phyloP scores from a whole-genome alignment of 1,140 invertebrate genomes.

The Riptortus pedestris region DNA sequence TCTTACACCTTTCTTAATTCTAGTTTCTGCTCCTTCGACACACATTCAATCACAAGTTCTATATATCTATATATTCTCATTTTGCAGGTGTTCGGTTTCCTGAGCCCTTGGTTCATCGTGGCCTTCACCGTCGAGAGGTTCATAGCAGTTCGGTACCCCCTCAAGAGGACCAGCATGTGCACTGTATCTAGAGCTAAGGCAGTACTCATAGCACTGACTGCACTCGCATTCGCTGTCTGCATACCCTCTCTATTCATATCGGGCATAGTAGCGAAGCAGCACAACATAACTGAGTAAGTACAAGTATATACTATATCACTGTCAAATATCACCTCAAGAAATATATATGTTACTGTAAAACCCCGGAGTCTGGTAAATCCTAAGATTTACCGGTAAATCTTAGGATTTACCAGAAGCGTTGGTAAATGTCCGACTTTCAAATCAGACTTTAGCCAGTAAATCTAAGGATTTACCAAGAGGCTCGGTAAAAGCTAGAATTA shows the following conservation, averaged over 20 bases:
- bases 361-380: not conserved
- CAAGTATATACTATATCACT: not conserved
- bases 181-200: conserved; percentile 61
- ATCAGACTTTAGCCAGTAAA: too few relatives aligned
- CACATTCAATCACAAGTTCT: too few relatives aligned
- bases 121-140: conserved; percentile 79
- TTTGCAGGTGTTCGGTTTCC: conserved; percentile 55
- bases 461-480: too few relatives aligned
- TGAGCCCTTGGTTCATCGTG: conserved; percentile 73
- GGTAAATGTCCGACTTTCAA: too few relatives aligned
- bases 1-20: too few relatives aligned
- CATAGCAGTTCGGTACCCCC: conserved; percentile 65
- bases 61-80: too few relatives aligned
- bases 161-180: conserved; percentile 63
- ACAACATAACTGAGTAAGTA: not conserved
- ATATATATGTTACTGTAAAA: too few relatives aligned
- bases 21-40: too few relatives aligned
- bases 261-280: conserved; percentile 18
- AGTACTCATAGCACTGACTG: conserved; percentile 45
- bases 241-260: conserved; percentile 51
- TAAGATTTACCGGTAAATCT: too few relatives aligned
- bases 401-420: too few relatives aligned
- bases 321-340: not conserved
- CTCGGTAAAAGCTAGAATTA: too few relatives aligned
- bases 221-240: conserved; percentile 46